Base-by-base conservation (phyloP, 2,113 vertebrate genomes). In the Rattus rattus region DNA sequence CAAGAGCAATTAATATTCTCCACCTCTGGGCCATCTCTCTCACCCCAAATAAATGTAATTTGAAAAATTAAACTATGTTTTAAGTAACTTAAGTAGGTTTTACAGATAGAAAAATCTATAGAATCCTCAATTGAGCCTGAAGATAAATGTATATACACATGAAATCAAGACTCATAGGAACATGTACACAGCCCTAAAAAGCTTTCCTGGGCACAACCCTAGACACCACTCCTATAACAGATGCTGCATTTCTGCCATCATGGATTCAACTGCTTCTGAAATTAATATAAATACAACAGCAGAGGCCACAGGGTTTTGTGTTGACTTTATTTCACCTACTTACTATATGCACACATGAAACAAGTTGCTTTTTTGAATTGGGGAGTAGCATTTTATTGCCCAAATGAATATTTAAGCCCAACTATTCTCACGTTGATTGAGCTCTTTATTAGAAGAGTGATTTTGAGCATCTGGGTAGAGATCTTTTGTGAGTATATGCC, bases 391-490 rank as follows among this genome's bases (percentile, higher is more conserved):
- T 61, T 89, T 36, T 63, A 65, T 20, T 91, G 7, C 36, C 80
- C 1, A 88, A 93, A 43, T 63, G 47, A 91, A 52, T 30, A 26
- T 5, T 26, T 10, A 69, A 39, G 16, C n/a, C 30, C n/a, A 84
- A 54, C n/a, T 84, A 5, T 56, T 83, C n/a, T 95, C 77, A 24
- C 65, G 7, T 63, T 61, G 36, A 63, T 2, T 67, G 4, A 5
- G 22, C 13, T 22, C 36, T 94, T 86, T 52, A 94, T 77, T 72
- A 95, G 24, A 43, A 70, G 86, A 88, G 72, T 84, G 19, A 91
- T 47, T 49, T 36, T 36, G 33, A 88, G 61, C 17, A 76, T 73
- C 81, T 92, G 1, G 39, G 3, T 20, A 83, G 24, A 67, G 24
- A 84, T 28, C 26, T 7, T 76, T 56, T 83, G 61, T 95, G 33